Conservation (phyloP, 2,888 invertebrate genomes). For the Pimpla rufipes region DNA sequence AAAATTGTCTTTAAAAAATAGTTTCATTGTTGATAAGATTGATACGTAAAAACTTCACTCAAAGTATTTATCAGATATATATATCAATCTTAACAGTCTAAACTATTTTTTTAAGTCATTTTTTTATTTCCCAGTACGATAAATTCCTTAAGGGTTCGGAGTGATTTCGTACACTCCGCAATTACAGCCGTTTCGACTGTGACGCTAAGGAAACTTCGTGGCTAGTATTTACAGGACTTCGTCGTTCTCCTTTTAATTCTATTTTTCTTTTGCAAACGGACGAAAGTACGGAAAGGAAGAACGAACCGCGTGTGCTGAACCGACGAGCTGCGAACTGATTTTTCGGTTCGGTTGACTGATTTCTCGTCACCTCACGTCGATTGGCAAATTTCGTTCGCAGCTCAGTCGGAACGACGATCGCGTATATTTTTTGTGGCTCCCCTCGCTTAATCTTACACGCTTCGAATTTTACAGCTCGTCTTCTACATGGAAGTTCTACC, state of each 20-base stretch:
- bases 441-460: slow-evolving; percentile 7
- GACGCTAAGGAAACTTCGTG: slow-evolving; percentile 53
- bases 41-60: no score
- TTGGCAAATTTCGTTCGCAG: slow-evolving; percentile 41
- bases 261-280: slow-evolving; percentile 13
- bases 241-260: slow-evolving; percentile 26
- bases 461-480: slow-evolving; percentile 30
- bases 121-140: not conserved
- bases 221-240: slow-evolving; percentile 62
- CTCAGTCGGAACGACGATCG: slow-evolving; percentile 44
- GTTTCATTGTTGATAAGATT: no score
- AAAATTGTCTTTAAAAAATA: no score
- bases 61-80: no score
- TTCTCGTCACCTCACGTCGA: slow-evolving; percentile 16
- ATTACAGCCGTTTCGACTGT: slow-evolving; percentile 17
- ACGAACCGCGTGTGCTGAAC: slow-evolving; percentile 62
- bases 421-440: slow-evolving; percentile 29
- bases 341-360: slow-evolving; percentile 11
- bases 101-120: not conserved
- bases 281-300: slow-evolving; percentile 63
- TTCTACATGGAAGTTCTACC: slow-evolving; percentile 31
- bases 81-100: no score
- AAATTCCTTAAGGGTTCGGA: not conserved
- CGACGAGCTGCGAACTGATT: slow-evolving; percentile 38
- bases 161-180: not conserved